Percentiles rank a stretch among this genome's conserved stretches.
These are phyloP conservation scores for Spodoptera litura DNA, from an alignment of 1,140 invertebrate species.

Conservation along the genomic window DNA sequence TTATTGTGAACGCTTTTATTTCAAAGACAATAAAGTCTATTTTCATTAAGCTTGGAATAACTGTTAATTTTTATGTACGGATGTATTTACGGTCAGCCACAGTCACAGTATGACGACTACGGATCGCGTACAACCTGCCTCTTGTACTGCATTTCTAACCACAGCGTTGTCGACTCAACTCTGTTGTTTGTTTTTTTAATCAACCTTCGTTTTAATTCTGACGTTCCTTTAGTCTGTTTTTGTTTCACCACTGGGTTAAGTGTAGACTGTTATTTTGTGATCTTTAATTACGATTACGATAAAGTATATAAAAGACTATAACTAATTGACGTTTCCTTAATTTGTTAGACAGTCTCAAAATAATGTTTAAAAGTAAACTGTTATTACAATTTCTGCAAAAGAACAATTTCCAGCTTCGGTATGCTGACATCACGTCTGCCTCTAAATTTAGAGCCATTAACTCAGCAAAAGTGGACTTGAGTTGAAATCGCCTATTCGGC, in stretches of 20 bases:
- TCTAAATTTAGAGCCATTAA: constrained; percentile 71
- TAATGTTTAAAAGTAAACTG: constrained; percentile 7
- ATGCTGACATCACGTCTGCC: constrained; percentile 64
- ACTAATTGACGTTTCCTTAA: no score
- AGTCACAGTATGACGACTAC: constrained; percentile 67
- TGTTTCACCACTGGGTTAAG: background rate
- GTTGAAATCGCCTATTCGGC: constrained; percentile 36
- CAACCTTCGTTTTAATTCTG: constrained; percentile 52
- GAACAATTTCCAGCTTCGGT: constrained; percentile 68
- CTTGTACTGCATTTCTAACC: constrained; percentile 67
- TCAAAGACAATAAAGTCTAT: constrained; percentile 59
- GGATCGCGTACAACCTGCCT: constrained; percentile 56
- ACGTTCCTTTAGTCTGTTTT: constrained; percentile 13
- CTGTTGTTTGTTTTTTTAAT: constrained; percentile 79
- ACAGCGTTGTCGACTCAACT: constrained; percentile 50
- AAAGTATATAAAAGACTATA: background rate
- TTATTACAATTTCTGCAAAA: constrained; percentile 52
- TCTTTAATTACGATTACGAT: background rate
- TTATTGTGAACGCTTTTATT: constrained; percentile 52
- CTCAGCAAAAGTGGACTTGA: constrained; percentile 58
- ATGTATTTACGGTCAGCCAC: constrained; percentile 71
- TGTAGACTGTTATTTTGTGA: background rate
- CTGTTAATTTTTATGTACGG: constrained; percentile 64
- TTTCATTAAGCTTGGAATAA: constrained; percentile 59
- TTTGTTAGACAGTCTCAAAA: background rate